These are phyloP conservation scores for Alosa sapidissima DNA, from an alignment of 2,797 vertebrate genomes.

Conservation along the genomic window DNA sequence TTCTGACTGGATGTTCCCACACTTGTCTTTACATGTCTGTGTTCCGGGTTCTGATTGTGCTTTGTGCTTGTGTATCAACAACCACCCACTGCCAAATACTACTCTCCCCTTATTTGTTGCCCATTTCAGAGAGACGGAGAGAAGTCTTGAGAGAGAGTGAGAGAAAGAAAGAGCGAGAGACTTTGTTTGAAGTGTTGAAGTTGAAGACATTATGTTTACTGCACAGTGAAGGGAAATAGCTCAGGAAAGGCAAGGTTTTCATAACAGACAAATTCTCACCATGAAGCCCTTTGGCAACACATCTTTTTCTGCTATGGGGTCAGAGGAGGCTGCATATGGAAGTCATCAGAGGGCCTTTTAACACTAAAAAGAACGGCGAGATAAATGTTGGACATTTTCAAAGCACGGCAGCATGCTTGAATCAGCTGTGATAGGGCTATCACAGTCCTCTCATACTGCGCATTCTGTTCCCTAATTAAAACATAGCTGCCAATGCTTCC, in stretches of 20 bases:
- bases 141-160: not conserved
- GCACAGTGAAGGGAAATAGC: conserved; percentile 45
- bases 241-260: conserved; percentile 51
- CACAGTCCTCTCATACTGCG: not conserved
- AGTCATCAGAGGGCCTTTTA: conserved; percentile 66
- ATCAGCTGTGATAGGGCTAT: conserved; percentile 38
- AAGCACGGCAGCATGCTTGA: conserved; percentile 48
- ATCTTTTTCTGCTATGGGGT: conserved; percentile 61
- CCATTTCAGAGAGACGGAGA: not conserved
- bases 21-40: not conserved
- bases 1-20: conserved; percentile 5
- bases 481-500: not conserved
- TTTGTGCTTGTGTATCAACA: not conserved
- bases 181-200: conserved; percentile 14
- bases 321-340: conserved; percentile 68
- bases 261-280: conserved; percentile 59
- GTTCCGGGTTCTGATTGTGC: not conserved
- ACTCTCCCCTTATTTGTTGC: not conserved
- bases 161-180: not conserved
- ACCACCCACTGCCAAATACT: not conserved
- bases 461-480: not conserved
- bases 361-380: conserved; percentile 63
- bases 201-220: conserved; percentile 46
- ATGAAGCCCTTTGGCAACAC: conserved; percentile 66
- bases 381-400: conserved; percentile 70